Evolutionary conservation across 2,888 invertebrate species (phyloP).

Genomic region (Oscheius sp.): DNA sequence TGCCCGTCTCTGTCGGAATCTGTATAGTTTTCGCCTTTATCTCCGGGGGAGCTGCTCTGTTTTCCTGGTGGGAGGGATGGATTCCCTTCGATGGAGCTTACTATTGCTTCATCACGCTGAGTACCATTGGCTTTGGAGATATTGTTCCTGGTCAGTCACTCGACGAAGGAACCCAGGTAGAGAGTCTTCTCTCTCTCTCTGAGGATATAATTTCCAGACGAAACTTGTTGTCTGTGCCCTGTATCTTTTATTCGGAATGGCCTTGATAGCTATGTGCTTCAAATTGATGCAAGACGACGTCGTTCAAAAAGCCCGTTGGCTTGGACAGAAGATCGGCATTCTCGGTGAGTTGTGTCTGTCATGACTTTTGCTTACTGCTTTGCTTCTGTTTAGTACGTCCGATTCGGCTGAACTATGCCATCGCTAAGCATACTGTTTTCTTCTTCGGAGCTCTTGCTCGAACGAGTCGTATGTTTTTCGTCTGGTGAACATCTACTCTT

Average conservation of each 20-base stretch:
- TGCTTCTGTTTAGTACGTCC: slow-evolving; percentile 52
- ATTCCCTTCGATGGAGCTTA: slow-evolving; percentile 82
- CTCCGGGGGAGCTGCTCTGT: slow-evolving; percentile 89
- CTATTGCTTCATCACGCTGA: slow-evolving; percentile 68
- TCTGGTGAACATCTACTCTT: slow-evolving; percentile 29
- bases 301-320: slow-evolving; percentile 70
- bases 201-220: slow-evolving; percentile 39
- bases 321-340: slow-evolving; percentile 70
- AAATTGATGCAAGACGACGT: slow-evolving; percentile 69
- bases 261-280: slow-evolving; percentile 79
- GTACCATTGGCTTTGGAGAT: slow-evolving; percentile 69
- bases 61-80: slow-evolving; percentile 92
- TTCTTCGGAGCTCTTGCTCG: slow-evolving; percentile 37
- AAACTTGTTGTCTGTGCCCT: slow-evolving; percentile 70
- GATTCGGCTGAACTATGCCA: slow-evolving; percentile 47
- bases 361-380: neutral
- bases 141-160: slow-evolving; percentile 69
- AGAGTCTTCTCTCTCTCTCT: neutral
- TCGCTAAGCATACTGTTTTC: slow-evolving; percentile 51
- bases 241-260: slow-evolving; percentile 77
- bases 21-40: slow-evolving; percentile 87
- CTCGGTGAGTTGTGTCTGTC: slow-evolving; percentile 52
- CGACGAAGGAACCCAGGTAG: slow-evolving; percentile 65
- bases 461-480: slow-evolving; percentile 19
- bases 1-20: slow-evolving; percentile 86